A percentile compares a stretch with the other conserved stretches of the same genome.
Conservation (phyloP, 2,113 vertebrate genomes). For the Campylomormyrus numenius region DNA sequence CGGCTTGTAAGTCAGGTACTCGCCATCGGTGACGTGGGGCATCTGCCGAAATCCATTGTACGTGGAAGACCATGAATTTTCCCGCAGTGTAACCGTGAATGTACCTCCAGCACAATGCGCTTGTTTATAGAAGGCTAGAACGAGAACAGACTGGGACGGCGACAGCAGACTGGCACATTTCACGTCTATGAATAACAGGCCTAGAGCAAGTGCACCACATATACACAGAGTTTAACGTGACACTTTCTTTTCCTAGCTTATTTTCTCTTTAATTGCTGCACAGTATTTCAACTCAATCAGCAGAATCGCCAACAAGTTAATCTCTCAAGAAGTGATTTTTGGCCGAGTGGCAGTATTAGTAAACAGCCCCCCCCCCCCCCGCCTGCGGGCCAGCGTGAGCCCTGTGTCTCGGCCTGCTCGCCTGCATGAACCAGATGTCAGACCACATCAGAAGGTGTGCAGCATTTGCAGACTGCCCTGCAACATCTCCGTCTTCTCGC, state of each 20-base stretch:
- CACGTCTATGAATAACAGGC: not conserved
- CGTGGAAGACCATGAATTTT: not conserved
- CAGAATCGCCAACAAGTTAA: slow-evolving; percentile 18
- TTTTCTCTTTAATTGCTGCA: slow-evolving; percentile 13
- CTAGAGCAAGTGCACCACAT: not conserved
- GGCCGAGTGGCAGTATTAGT: slow-evolving; percentile 13
- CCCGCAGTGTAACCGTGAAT: not conserved
- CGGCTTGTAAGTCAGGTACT: not conserved
- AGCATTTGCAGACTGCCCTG: slow-evolving; percentile 44
- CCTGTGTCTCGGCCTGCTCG: slow-evolving; percentile 44
- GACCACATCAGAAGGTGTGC: slow-evolving; percentile 60
- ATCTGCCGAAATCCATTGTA: not conserved
- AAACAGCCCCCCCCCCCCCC: not conserved
- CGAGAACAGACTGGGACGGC: not conserved
- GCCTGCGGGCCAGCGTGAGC: slow-evolving; percentile 13
- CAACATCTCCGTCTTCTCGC: slow-evolving; percentile 31
- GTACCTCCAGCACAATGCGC: not conserved
- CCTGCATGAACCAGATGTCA: slow-evolving; percentile 55
- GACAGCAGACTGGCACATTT: not conserved
- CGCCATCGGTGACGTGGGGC: not conserved
- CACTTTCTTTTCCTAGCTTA: not conserved
- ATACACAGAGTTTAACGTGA: not conserved
- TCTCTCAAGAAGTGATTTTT: slow-evolving; percentile 19
- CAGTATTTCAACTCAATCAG: slow-evolving; percentile 16
- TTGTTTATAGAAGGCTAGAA: not conserved